Conservation (phyloP, 2,113 vertebrate genomes). For the Globicephala melas region DNA sequence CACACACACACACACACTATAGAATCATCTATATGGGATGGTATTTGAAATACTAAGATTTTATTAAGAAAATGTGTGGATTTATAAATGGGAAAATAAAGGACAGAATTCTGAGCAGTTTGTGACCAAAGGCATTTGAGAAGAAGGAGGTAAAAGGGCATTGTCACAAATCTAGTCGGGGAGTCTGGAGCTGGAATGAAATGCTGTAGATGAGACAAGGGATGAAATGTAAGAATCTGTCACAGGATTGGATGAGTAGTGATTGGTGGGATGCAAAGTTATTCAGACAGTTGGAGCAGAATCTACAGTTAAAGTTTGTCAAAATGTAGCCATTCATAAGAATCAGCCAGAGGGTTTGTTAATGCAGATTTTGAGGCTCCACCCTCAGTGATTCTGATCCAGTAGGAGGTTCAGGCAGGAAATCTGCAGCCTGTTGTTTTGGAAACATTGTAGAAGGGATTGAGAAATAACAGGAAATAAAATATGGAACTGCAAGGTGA, state of each 20-base stretch:
- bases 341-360: background rate
- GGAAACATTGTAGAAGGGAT: background rate
- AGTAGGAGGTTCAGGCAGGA: background rate
- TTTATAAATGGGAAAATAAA: background rate
- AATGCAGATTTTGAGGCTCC: background rate
- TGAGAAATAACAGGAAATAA: background rate
- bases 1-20: too few species aligned
- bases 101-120: background rate
- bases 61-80: background rate
- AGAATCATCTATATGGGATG: background rate
- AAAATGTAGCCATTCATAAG: background rate
- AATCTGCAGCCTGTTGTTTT: background rate
- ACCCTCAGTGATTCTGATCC: background rate
- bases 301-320: background rate
- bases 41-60: background rate
- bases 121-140: background rate
- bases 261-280: background rate
- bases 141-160: background rate
- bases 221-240: background rate
- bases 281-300: background rate
- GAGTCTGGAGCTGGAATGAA: background rate
- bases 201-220: background rate
- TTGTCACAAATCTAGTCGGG: background rate
- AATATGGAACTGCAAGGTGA: background rate
- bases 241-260: background rate